phyloP scores from a whole-genome alignment of 2,113 vertebrate species.

The Phylloscopus whistleri region DNA sequence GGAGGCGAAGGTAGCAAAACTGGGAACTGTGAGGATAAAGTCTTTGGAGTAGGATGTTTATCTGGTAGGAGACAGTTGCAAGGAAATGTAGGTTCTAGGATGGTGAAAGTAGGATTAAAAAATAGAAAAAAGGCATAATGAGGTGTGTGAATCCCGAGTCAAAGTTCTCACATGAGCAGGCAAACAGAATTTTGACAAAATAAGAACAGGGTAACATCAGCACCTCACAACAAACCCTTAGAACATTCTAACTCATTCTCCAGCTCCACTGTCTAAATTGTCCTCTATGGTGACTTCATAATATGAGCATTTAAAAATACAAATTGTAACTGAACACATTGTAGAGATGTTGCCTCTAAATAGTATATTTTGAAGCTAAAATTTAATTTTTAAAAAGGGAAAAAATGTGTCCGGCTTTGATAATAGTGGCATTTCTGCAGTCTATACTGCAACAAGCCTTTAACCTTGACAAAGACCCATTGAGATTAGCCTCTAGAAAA shows the following conservation, averaged over 20 bases:
- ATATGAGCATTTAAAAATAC: not conserved
- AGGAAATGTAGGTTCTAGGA: not conserved
- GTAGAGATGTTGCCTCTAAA: not conserved
- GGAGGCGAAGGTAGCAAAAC: not conserved
- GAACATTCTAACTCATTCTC: not conserved
- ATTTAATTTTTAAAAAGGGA: not conserved
- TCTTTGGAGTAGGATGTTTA: not conserved
- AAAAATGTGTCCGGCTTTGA: not conserved
- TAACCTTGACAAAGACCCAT: slow-evolving; percentile 46
- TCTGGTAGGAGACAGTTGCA: not conserved
- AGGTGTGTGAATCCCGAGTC: not conserved
- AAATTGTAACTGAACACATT: not conserved
- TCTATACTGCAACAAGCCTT: not conserved
- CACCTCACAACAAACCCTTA: not conserved
- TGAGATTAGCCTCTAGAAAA: slow-evolving; percentile 37
- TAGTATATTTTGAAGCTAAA: not conserved
- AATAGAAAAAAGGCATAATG: not conserved
- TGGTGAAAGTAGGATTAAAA: not conserved
- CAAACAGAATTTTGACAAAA: not conserved
- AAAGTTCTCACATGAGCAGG: not conserved
- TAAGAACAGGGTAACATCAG: not conserved
- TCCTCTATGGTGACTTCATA: not conserved
- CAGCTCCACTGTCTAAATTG: not conserved
- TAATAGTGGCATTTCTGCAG: not conserved
- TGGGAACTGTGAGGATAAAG: not conserved